Base-by-base conservation (phyloP, 2,888 invertebrate species). In the Epinotia brunnichana region DNA sequence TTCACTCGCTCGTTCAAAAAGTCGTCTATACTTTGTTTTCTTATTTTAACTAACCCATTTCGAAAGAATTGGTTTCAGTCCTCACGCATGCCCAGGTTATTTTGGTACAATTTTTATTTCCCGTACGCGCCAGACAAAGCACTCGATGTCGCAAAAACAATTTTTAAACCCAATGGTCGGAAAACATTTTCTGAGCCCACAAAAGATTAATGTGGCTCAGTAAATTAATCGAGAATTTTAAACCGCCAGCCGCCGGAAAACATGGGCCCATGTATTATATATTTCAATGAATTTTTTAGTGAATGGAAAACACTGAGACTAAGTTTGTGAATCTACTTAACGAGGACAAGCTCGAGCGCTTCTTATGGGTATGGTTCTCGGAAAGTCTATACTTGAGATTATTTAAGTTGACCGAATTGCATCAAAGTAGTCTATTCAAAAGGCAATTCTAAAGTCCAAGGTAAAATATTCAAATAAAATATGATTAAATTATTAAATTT, bases 231-330 rank as follows among this genome's bases (percentile, higher is more conserved):
- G 76, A 70, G 74, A 75, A 70, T 78, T 78, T 78, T 79, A 78
- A 80, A 79, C 76, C 72, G 64, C 68, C 70, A 66, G 73, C 72
- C 71, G 57, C 57, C 74, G 75, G 79, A 72, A 77, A 76, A 78
- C 77, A 77, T 78, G 77, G 77, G 75, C 75, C 71, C 79, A 78
- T 79, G 81, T 76, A 77, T 76, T 80, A 78, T 78, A 78, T 77
- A 77, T 79, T 77, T 74, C 74, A 74, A 68, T 76, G 77, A 76
- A 77, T 75, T 74, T 74, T 73, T 62, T 73, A 70, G 71, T 77
- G 73, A 76, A 76, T 69, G 68, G 72, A 69, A 54, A 69, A 60
- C 60, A 57, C 64, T 48, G 69, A 39, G 71, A 59, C 63, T 63
- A 57, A 73, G 68, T 56, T 66, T 66, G 39, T 19, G 51, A 41